Evolutionary conservation across 2,113 vertebrate genomes (phyloP), one percentile per base, ranked within the genome.

Genomic region (Egretta garzetta): DNA sequence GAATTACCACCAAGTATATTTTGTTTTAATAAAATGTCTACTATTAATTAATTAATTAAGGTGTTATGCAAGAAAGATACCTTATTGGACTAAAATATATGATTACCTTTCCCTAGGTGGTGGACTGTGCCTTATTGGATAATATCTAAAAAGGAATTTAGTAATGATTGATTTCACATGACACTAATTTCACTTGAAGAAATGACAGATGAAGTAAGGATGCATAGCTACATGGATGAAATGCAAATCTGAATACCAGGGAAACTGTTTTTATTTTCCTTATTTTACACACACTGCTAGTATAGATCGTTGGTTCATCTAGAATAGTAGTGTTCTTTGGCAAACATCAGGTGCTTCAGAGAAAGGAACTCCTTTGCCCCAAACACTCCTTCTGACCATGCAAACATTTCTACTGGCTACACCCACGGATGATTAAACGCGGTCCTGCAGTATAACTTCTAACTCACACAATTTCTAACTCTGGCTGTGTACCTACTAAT

Each of bases 11-110:
- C 12, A 70, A 49, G 23, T 60, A 64, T 66, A 47, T 59, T 88
- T 39, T 88, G 22, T 30, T 92, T 91, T 91, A 95, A 84, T 43
- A 26, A 95, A 94, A 92, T 74, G 39, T 10, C 77, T 92, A 86
- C 45, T 79, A 67, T 43, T 88, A 74, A 82, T 43, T 43, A 43
- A 43, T 43, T 43, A 79, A 90, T 28, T 20, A 55, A 84, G 35
- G 23, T 80, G 14, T 68, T 67, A 92, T 20, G 21, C 11, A 66
- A 49, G 24, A 43, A 91, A 84, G 33, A 12, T 30, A n/a, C 23
- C 4, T 74, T 66, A 76, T 1, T 73, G n/a, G 28, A 52, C 26
- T 86, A 72, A 85, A 50, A 62, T 10, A 52, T 6, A 50, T 28
- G 14, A 75, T 58, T 56, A 27, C 30, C 33, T 63, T 88, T 76